A percentile compares a stretch with the other conserved stretches of the same genome.
phyloP scores from a whole-genome alignment of 2,888 invertebrate genomes.

The Acanthosoma haemorrhoidale region DNA sequence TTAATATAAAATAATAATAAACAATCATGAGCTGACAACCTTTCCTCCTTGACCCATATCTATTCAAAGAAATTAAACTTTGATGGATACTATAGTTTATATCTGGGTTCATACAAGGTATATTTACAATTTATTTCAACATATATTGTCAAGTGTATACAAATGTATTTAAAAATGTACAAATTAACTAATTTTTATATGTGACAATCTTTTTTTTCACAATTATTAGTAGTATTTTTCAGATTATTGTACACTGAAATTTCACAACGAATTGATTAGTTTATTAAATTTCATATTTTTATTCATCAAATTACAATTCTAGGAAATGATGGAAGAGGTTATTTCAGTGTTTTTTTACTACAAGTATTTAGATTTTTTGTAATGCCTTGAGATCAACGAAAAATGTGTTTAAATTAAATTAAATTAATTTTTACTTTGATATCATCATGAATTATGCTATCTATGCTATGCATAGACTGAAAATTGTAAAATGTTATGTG shows the following conservation, averaged over 20 bases:
- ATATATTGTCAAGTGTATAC: too few relatives aligned
- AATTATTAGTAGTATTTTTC: too few relatives aligned
- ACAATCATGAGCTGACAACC: too few relatives aligned
- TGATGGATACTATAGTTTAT: too few relatives aligned
- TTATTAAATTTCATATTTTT: neutral
- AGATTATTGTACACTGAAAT: neutral
- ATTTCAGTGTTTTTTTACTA: too few relatives aligned
- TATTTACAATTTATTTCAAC: too few relatives aligned
- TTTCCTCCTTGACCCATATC: too few relatives aligned
- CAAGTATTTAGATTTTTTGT: neutral
- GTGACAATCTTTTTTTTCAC: neutral
- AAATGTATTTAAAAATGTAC: too few relatives aligned
- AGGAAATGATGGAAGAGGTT: too few relatives aligned
- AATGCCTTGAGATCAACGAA: neutral
- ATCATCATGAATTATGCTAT: neutral
- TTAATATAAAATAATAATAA: too few relatives aligned
- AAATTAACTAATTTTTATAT: neutral
- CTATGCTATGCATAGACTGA: constrained; percentile 32
- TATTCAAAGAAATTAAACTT: too few relatives aligned
- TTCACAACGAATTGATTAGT: neutral
- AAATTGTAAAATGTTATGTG: constrained; percentile 7
- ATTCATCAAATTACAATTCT: neutral
- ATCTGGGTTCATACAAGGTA: too few relatives aligned
- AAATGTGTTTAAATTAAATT: neutral
- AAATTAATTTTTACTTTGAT: neutral